Base-by-base conservation (phyloP, 2,113 vertebrate species). In the Pterophyllum scalare region DNA sequence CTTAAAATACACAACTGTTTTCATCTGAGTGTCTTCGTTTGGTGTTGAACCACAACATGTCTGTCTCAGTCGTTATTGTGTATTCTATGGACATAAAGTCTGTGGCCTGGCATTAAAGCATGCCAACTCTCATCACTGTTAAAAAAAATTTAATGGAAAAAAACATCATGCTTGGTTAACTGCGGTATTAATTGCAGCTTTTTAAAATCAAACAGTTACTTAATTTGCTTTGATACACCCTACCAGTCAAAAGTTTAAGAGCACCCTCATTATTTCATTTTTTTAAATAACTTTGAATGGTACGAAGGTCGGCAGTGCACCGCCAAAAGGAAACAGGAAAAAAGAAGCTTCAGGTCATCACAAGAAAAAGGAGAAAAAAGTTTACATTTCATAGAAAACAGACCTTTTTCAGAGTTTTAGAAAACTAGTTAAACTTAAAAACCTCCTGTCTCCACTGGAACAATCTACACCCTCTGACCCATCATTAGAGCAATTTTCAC, bases 1-100 rank as follows among this genome's bases (percentile, higher is more conserved):
- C 65, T 82, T 80, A 49, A 74, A 75, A 80, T 49, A 38, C n/a
- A n/a, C 5, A 59, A 20, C 67, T 33, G 43, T 88, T 82, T 88
- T 84, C 74, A 80, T 80, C 38, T 59, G 26, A 70, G 35, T 35
- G 43, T 80, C 7, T 19, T 67, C 43, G 52, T 86, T 64, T 89
- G 60, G 15, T 65, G 40, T 82, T 52, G 26, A 75, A 31, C 49
- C 65, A 20, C 35, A 17, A 79, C 57, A 56, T 77, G 65, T 75
- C 61, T 83, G 74, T 70, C 33, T 67, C 76, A n/a, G 43, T 64
- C 26, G 49, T 77, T 57, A 31, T 38, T 78, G 2, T 84, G 28
- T 60, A 13, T 62, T 38, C 33, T 61, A 20, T 79, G 17, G 43
- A 59, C 33, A 33, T 11, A 35, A 38, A 70, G 58, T 59, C 7